These are phyloP conservation scores for Phylloscopus trochiloides DNA, from an alignment of 2,113 vertebrate species.

Conservation along the genomic window DNA sequence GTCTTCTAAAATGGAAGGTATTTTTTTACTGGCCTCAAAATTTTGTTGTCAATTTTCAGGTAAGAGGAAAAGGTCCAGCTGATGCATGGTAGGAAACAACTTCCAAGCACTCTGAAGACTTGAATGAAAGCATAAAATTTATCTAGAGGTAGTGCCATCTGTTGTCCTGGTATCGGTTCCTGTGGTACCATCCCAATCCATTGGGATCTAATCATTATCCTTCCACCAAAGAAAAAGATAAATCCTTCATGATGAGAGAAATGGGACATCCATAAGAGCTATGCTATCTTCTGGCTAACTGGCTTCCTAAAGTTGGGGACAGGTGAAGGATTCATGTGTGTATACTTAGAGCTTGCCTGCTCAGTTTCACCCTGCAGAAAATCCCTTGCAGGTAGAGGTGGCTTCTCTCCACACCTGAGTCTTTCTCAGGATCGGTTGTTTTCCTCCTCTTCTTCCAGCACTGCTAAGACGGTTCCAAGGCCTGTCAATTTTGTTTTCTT, in stretches of 20 bases:
- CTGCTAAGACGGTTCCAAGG: neutral
- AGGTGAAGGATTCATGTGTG: neutral
- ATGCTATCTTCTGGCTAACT: neutral
- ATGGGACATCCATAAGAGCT: neutral
- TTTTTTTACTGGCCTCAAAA: neutral
- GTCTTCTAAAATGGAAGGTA: neutral
- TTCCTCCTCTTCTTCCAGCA: neutral
- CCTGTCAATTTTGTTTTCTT: neutral
- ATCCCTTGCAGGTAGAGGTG: neutral
- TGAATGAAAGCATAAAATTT: neutral
- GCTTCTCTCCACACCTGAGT: neutral
- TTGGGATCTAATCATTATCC: neutral
- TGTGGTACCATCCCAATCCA: neutral
- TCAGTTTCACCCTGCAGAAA: neutral
- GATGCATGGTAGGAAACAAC: neutral
- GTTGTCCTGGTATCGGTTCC: neutral
- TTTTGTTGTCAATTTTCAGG: neutral
- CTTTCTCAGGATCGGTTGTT: neutral
- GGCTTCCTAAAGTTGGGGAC: neutral
- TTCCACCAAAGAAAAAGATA: neutral
- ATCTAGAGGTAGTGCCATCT: neutral
- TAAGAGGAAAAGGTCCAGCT: neutral
- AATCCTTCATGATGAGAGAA: neutral
- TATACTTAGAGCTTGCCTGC: neutral
- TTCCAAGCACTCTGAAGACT: neutral